These are phyloP conservation scores for Linnaemya tessellans DNA, from an alignment of 2,888 invertebrate species.

Conservation along the genomic window DNA sequence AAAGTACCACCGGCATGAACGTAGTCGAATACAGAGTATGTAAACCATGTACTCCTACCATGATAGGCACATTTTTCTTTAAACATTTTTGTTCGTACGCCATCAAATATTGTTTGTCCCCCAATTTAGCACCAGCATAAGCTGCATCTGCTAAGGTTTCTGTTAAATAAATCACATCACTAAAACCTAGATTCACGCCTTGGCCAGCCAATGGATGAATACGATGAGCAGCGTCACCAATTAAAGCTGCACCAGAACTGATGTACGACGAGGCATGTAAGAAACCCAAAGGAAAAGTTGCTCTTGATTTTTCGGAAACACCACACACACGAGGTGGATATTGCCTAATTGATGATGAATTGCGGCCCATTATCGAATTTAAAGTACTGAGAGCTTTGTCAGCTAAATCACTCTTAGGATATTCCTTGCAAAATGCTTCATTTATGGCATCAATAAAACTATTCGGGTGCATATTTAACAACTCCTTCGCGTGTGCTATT, in stretches of 20 bases:
- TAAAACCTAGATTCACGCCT: slow-evolving; percentile 98
- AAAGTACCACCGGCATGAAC: slow-evolving; percentile 89
- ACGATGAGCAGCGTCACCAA: slow-evolving; percentile 96
- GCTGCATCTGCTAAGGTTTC: slow-evolving; percentile 88
- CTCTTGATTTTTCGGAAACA: slow-evolving; percentile 85
- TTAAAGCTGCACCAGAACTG: slow-evolving; percentile 90
- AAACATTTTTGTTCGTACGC: slow-evolving; percentile 94
- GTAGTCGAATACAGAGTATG: slow-evolving; percentile 92
- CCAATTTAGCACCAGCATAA: slow-evolving; percentile 90
- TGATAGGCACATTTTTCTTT: slow-evolving; percentile 93
- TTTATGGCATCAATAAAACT: slow-evolving; percentile 95
- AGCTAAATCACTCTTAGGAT: slow-evolving; percentile 79
- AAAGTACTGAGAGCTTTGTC: slow-evolving; percentile 84
- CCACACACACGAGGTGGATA: slow-evolving; percentile 80
- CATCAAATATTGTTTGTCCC: slow-evolving; percentile 87
- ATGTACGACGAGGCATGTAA: slow-evolving; percentile 95
- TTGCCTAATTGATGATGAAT: slow-evolving; percentile 80
- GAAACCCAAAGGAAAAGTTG: slow-evolving; percentile 95
- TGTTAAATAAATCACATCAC: slow-evolving; percentile 92
- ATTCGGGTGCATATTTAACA: slow-evolving; percentile 88
- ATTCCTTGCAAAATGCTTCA: slow-evolving; percentile 86
- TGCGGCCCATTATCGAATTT: slow-evolving; percentile 83
- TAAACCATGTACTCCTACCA: slow-evolving; percentile 93
- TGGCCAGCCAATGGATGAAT: slow-evolving; percentile 98
- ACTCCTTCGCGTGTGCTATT: slow-evolving; percentile 88